A percentile compares a stretch with the other conserved stretches of the same genome.
phyloP scores from a whole-genome alignment of 2,113 vertebrate genomes.

The Pedionomus torquatus region DNA sequence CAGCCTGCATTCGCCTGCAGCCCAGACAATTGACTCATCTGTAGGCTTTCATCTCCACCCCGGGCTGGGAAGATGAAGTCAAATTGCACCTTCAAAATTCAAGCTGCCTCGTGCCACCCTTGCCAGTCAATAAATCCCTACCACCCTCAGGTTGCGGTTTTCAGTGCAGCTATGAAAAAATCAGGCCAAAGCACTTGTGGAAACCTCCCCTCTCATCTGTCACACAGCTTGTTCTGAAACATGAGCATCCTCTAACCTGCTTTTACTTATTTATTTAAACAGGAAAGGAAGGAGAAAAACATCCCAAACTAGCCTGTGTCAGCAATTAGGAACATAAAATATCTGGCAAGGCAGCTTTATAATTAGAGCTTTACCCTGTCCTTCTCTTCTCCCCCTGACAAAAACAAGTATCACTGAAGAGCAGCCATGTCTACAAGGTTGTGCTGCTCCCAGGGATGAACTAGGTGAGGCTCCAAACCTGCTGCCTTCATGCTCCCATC shows the following conservation, averaged over 20 bases:
- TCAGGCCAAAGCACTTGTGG: not conserved
- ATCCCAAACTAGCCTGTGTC: not conserved
- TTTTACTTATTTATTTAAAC: constrained; percentile 1
- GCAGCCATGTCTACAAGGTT: not conserved
- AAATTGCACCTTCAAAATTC: not conserved
- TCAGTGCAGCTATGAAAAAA: not conserved
- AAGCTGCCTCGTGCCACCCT: not conserved
- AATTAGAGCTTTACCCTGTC: not conserved
- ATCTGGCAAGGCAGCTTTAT: not conserved
- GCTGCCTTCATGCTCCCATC: fast-evolving
- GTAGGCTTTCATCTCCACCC: not conserved
- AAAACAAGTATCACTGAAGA: not conserved
- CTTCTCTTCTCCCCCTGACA: not conserved
- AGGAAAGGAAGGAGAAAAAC: not conserved
- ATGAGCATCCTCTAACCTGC: not conserved
- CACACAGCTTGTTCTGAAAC: not conserved
- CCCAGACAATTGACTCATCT: not conserved
- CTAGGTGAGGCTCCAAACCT: fast-evolving
- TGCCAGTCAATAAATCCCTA: not conserved
- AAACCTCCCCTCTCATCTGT: not conserved
- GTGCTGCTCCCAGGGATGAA: fast-evolving
- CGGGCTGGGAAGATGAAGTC: not conserved
- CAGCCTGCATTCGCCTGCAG: not conserved
- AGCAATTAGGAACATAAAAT: constrained; percentile 36
- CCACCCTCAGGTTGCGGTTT: not conserved